Evolutionary conservation across 64 coral and sea anemone genomes (phyloP), one percentile per base, ranked within the genome.

Genomic region (Astreopora myriophthalma): DNA sequence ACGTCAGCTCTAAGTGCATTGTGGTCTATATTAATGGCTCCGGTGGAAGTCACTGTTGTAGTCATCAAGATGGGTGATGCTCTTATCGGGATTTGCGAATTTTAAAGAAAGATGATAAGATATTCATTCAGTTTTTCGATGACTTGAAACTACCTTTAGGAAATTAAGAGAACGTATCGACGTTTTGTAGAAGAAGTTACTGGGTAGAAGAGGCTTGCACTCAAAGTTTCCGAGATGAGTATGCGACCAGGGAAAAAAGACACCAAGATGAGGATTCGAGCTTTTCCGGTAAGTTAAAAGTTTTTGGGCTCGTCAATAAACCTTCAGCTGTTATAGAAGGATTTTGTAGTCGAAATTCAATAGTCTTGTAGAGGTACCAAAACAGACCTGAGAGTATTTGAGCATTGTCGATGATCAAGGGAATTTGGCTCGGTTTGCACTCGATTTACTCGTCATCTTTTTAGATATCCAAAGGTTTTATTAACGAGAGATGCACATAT

Each of bases 211-310:
- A 57, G 79, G 65, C 55, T 83, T 72, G 67, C 70, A 49, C 65
- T 81, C 75, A 26, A 28, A 23, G 22, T 34, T 52, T 78, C 87
- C 73, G 89, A 75, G 35, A 96, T 96, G 95, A 96, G 95, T 83
- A 58, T 96, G 74, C 87, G 95, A 87, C 17, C 95, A 25, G 92
- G 92, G 76, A 99, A 99, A 69, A 94, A 98, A 70, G 92, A 94
- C 57, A 99, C 90, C 74, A 99, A 99, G 64, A 99, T 99, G 97
- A 85, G 97, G 62, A 99, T 99, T 92, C 94, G 97, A 75, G 97
- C 97, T 60, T 99, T 99, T 84, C 97, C 97, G 97, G 97, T 99
- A 99, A 29, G 97, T 88, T 76, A 76, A 19, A 71, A 22, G 26
- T 48, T 86, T 23, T 67, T 38, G 22, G 61, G 55, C 52, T 23